Evolutionary conservation across 1,140 invertebrate genomes (phyloP), one percentile per base, ranked within the genome.

Genomic region (Ceratosolen fusciceps): DNA sequence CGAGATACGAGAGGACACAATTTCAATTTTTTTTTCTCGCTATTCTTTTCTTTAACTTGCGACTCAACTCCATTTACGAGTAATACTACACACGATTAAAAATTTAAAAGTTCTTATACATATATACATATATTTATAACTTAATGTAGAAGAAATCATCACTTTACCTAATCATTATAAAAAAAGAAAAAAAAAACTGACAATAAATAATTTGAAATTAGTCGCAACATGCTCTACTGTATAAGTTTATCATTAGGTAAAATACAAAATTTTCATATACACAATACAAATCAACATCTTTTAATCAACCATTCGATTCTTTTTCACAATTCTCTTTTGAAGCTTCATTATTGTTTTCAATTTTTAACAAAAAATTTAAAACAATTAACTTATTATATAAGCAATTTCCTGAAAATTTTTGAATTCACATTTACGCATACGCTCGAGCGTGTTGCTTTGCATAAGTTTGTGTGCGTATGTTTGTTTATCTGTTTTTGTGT

Each of bases 181-280:
- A n/a, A n/a, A n/a, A n/a, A n/a, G n/a, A n/a, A n/a, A n/a, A n/a
- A n/a, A 56, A 37, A 58, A 58, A 54, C 54, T 1, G 3, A 19
- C 10, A 58, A 34, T 39, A 5, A n/a, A 72, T 26, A 14, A n/a
- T 39, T 73, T 58, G n/a, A 58, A 73, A 12, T 73, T 58, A 73
- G 8, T 73, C 58, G 39, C 12, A 58, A 8, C 52, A 24, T 58
- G 39, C 12, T 5, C 5, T 43, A 7, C 39, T 43, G 12, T 43
- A 34, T 58, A 26, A 39, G 43, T 62, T 60, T 74, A 9, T 62
- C 58, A 62, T 74, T 74, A 10, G 29, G 58, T 29, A 62, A 74
- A 74, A 74, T 74, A 31, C n/a, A 24, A 62, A 74, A 58, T 43
- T 60, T 39, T 56, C 19, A 47, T 62, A 47, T 74, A 37, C 31